Evolutionary conservation across 2,113 vertebrate species (phyloP).

Genomic region (Phylloscopus trochiloides): DNA sequence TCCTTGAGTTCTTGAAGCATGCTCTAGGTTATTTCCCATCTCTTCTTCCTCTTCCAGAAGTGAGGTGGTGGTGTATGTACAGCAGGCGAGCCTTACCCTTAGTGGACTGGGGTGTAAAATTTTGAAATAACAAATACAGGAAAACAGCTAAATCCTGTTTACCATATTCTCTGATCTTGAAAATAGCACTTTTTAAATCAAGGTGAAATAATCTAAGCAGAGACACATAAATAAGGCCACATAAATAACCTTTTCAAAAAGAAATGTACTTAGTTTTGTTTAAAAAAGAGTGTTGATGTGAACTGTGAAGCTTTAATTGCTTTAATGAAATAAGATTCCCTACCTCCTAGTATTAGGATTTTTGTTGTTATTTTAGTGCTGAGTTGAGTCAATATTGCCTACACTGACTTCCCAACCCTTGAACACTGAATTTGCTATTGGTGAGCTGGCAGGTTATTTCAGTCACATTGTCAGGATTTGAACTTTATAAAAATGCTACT

Average conservation of each 20-base stretch:
- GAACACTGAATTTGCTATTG: neutral
- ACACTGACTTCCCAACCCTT: neutral
- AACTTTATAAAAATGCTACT: neutral
- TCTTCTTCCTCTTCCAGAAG: neutral
- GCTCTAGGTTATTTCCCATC: neutral
- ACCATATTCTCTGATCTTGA: neutral
- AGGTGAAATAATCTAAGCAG: neutral
- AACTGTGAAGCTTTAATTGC: neutral
- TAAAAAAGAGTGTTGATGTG: neutral
- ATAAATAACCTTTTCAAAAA: neutral
- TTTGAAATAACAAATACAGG: neutral
- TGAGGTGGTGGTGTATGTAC: rapidly evolving
- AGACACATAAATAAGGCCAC: neutral
- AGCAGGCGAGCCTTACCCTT: neutral
- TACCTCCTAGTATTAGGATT: neutral
- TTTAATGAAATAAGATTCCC: neutral
- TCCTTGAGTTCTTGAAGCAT: neutral
- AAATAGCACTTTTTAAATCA: neutral
- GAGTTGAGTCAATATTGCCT: neutral
- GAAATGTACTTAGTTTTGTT: neutral
- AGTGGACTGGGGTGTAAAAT: no score
- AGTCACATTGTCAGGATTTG: neutral
- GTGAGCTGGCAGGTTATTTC: neutral
- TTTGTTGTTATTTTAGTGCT: neutral
- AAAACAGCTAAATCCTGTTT: neutral